Percentiles rank a stretch among this genome's conserved stretches.
These are phyloP conservation scores for Lithophane leautieri DNA, from an alignment of 2,888 invertebrate species.

Conservation along the genomic window DNA sequence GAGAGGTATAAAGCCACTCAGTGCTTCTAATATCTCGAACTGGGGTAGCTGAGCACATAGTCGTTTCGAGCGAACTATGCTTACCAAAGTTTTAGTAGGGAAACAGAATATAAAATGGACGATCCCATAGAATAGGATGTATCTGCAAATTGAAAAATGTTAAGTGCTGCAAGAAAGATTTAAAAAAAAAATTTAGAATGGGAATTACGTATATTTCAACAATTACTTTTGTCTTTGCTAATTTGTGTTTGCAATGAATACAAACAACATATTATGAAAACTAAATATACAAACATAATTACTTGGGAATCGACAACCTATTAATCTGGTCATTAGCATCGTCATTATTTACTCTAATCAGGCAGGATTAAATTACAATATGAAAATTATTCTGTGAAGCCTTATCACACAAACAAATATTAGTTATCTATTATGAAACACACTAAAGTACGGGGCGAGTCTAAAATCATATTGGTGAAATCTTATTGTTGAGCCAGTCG, in stretches of 20 bases:
- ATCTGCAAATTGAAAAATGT: not conserved
- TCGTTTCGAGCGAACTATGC: constrained; percentile 46
- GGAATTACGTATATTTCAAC: not conserved
- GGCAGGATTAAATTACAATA: constrained; percentile 14
- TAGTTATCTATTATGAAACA: constrained; percentile 15
- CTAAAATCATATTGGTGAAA: constrained; percentile 33
- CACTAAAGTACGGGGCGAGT: constrained; percentile 6
- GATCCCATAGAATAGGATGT: not conserved
- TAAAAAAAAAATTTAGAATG: not conserved
- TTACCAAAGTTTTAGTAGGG: constrained; percentile 50
- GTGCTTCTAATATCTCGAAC: constrained; percentile 64
- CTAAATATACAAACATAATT: constrained; percentile 32
- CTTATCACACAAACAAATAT: constrained; percentile 16
- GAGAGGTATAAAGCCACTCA: constrained; percentile 64
- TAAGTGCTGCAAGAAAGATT: not conserved
- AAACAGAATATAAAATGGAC: constrained; percentile 32
- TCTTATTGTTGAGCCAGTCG: constrained; percentile 43
- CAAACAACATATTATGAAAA: not conserved
- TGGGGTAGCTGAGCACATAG: constrained; percentile 53
- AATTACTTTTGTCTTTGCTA: not conserved
- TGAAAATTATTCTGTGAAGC: constrained; percentile 9
- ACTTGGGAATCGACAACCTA: constrained; percentile 11
- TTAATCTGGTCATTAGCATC: constrained; percentile 26
- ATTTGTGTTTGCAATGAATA: not conserved
- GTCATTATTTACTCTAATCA: constrained; percentile 22